phyloP scores from a whole-genome alignment of 2,888 invertebrate species.

The Pasiphila rectangulata region DNA sequence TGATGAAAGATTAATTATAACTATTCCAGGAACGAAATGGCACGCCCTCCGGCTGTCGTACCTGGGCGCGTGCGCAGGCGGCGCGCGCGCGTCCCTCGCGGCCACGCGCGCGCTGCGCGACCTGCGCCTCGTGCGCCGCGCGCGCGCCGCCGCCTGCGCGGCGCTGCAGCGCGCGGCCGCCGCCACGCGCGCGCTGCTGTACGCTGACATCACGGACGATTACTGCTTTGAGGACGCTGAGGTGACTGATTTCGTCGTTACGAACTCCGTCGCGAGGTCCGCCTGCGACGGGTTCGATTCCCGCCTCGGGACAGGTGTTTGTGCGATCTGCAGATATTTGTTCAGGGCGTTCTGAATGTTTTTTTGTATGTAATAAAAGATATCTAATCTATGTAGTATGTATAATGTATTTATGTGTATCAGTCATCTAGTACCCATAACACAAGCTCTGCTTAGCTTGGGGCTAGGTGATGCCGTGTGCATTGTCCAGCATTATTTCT shows the following conservation, averaged over 20 bases:
- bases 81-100: background rate
- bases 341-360: no score
- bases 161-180: slow-evolving; percentile 27
- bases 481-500: no score
- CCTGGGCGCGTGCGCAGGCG: slow-evolving; percentile 12
- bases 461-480: no score
- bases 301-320: no score
- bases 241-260: no score
- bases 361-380: no score
- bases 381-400: no score
- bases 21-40: slow-evolving; percentile 29
- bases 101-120: slow-evolving; percentile 23
- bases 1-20: background rate
- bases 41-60: slow-evolving; percentile 32
- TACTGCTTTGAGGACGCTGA: slow-evolving; percentile 40
- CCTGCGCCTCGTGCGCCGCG: slow-evolving; percentile 39
- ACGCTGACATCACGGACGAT: slow-evolving; percentile 23
- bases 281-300: no score
- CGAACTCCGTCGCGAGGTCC: no score
- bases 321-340: no score
- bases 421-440: no score
- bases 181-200: slow-evolving; percentile 16
- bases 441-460: no score
- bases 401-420: background rate
- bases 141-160: slow-evolving; percentile 24